phyloP scores from a whole-genome alignment of 2,797 vertebrate genomes.

The Cyprinella venusta region DNA sequence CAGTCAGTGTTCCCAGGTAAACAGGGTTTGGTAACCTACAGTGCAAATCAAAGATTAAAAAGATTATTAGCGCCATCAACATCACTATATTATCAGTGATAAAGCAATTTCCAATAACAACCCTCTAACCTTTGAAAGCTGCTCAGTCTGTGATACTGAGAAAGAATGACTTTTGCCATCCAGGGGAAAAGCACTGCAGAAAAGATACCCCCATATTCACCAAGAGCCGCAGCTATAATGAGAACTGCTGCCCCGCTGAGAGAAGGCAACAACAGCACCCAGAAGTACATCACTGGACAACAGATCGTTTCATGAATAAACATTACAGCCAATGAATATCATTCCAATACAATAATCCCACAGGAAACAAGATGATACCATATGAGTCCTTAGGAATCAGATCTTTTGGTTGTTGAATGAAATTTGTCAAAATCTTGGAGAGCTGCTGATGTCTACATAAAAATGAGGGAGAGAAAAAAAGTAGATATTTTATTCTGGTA shows the following conservation, averaged over 20 bases:
- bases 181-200: conserved; percentile 78
- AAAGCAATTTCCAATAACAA: background rate
- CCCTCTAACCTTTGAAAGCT: conserved; percentile 78
- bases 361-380: conserved; percentile 65
- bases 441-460: conserved; percentile 80
- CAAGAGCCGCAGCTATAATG: conserved; percentile 74
- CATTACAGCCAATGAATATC: background rate
- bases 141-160: conserved; percentile 81
- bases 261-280: conserved; percentile 77
- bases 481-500: background rate
- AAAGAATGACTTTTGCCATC: conserved; percentile 79
- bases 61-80: background rate
- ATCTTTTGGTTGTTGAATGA: conserved; percentile 72
- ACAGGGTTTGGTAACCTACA: conserved; percentile 79
- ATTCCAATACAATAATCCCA: background rate
- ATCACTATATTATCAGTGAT: background rate
- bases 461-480: conserved; percentile 44
- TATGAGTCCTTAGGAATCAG: conserved; percentile 76
- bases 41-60: background rate
- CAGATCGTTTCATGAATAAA: conserved; percentile 14
- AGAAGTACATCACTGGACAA: conserved; percentile 77
- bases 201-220: conserved; percentile 75
- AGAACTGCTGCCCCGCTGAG: conserved; percentile 76
- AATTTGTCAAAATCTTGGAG: conserved; percentile 74
- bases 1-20: conserved; percentile 80